phyloP scores from a whole-genome alignment of 2,888 invertebrate species.

The Melanostoma mellinum region DNA sequence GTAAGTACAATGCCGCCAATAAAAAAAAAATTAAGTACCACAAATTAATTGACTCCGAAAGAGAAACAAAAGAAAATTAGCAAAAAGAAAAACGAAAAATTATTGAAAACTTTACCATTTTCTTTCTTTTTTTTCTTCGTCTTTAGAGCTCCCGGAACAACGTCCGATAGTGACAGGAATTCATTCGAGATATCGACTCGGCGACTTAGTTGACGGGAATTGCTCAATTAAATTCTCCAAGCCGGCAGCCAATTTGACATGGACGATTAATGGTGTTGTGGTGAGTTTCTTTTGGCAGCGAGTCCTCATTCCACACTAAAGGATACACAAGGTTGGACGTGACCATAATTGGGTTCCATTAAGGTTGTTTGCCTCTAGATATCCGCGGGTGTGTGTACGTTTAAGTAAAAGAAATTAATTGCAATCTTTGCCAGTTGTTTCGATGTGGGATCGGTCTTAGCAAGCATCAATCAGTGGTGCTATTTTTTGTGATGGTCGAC shows the following conservation, averaged over 20 bases:
- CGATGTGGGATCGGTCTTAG: not conserved
- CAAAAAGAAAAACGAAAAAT: constrained; percentile 27
- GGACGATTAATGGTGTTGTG: constrained; percentile 84
- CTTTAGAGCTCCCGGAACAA: constrained; percentile 83
- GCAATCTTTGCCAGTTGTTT: constrained; percentile 1
- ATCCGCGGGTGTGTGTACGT: not conserved
- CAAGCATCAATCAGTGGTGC: no score
- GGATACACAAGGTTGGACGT: constrained; percentile 15
- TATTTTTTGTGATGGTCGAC: no score
- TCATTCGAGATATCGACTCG: constrained; percentile 83
- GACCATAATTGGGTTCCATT: constrained; percentile 43
- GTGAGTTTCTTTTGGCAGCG: constrained; percentile 77
- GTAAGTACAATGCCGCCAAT: constrained; percentile 77
- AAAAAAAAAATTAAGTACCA: constrained; percentile 41
- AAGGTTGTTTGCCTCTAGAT: not conserved
- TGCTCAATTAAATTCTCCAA: constrained; percentile 84
- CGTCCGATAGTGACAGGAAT: constrained; percentile 83
- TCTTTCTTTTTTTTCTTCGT: constrained; percentile 44
- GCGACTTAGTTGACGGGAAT: constrained; percentile 84
- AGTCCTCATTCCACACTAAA: constrained; percentile 54
- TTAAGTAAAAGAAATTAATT: constrained; percentile 20
- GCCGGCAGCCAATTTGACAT: constrained; percentile 85
- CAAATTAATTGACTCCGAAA: constrained; percentile 79
- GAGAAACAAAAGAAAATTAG: constrained; percentile 62
- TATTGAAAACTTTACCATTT: constrained; percentile 64